Conservation (phyloP, 2,888 invertebrate species). For the Amiota communis region DNA sequence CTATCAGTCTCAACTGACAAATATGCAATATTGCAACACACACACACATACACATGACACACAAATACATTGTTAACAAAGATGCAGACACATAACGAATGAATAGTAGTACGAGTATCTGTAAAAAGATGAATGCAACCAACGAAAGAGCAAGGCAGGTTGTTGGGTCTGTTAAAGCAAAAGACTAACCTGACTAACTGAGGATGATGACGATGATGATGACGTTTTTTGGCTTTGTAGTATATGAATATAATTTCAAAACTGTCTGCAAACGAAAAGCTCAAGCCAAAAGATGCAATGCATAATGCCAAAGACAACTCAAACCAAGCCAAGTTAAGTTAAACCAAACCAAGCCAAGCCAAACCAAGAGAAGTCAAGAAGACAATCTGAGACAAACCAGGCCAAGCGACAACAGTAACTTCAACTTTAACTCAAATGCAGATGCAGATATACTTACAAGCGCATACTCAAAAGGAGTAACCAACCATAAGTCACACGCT, state of each 20-base stretch:
- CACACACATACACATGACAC: slow-evolving; percentile 18
- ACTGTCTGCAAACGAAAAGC: slow-evolving; percentile 68
- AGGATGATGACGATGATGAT: neutral
- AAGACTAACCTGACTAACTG: slow-evolving; percentile 33
- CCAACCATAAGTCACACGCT: slow-evolving; percentile 63
- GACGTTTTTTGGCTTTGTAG: no score
- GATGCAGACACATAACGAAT: slow-evolving; percentile 30
- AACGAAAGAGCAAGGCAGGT: slow-evolving; percentile 22
- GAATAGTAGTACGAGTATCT: slow-evolving; percentile 21
- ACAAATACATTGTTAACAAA: neutral
- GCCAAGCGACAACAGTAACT: slow-evolving; percentile 33
- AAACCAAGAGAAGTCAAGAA: neutral
- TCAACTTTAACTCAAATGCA: slow-evolving; percentile 32
- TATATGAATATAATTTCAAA: slow-evolving; percentile 69
- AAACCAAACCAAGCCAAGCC: slow-evolving; percentile 28
- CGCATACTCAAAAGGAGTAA: neutral
- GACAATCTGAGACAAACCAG: slow-evolving; percentile 15
- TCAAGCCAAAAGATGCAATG: slow-evolving; percentile 46
- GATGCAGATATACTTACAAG: neutral
- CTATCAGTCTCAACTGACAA: slow-evolving; percentile 70
- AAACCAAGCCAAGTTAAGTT: neutral
- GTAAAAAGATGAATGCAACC: slow-evolving; percentile 12
- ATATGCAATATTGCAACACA: slow-evolving; percentile 51
- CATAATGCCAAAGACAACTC: neutral
- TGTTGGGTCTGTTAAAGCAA: no score